phyloP scores from a whole-genome alignment of 2,797 vertebrate species.

The Peromyscus aztecus region DNA sequence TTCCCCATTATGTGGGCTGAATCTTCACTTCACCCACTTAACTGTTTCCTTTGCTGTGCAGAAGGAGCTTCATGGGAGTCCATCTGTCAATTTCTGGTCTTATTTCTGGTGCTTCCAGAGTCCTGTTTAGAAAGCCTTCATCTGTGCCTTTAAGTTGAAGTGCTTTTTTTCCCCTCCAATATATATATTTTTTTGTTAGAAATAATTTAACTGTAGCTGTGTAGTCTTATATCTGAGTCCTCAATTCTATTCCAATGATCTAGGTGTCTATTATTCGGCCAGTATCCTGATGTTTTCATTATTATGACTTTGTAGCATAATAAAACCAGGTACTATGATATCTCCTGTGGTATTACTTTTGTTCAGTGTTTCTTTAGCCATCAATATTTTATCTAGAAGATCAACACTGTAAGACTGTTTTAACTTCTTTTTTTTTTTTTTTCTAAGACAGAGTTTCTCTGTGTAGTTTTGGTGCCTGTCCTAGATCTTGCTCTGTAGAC shows the following conservation, averaged over 20 bases:
- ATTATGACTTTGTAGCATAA: background rate
- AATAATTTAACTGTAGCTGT: background rate
- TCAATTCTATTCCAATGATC: background rate
- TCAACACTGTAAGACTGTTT: constrained; percentile 88
- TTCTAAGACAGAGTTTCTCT: too few species aligned
- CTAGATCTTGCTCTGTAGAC: too few species aligned
- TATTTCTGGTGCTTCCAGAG: background rate
- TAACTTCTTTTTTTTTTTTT: constrained; percentile 76
- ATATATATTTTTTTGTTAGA: background rate
- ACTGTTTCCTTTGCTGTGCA: background rate
- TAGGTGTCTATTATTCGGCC: background rate
- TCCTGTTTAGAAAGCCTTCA: background rate
- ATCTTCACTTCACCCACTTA: background rate
- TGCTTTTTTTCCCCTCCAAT: background rate
- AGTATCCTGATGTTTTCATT: background rate
- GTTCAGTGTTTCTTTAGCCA: background rate
- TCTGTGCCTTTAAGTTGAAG: background rate
- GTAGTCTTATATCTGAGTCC: background rate
- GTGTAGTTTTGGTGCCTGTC: too few species aligned
- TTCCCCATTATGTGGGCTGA: background rate
- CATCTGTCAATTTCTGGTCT: background rate
- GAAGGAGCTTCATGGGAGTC: background rate
- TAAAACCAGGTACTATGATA: background rate
- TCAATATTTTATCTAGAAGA: constrained; percentile 84
- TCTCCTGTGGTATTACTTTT: background rate